Evolutionary conservation across 1,140 invertebrate species (phyloP).

Genomic region (Penaeus chinensis): DNA sequence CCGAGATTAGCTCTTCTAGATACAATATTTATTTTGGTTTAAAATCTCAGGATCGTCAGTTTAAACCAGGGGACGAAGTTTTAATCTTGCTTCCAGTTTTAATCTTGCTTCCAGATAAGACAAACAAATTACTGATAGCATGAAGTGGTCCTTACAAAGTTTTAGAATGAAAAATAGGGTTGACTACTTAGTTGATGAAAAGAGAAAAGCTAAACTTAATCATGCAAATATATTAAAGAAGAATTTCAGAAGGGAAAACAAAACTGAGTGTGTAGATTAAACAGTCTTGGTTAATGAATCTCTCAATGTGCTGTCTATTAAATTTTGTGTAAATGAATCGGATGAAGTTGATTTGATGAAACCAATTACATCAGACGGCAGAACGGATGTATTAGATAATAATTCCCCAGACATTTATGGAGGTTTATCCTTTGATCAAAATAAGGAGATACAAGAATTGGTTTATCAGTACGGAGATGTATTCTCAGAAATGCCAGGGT

Average conservation of each 20-base stretch:
- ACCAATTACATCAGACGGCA: no score
- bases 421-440: no score
- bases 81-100: no score
- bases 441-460: background rate
- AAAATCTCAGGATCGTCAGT: conserved; percentile 14
- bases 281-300: no score
- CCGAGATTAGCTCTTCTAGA: conserved; percentile 24
- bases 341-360: no score
- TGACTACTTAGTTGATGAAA: conserved; percentile 33
- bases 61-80: conserved; percentile 37
- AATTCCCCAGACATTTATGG: no score
- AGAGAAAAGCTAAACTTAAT: conserved; percentile 22
- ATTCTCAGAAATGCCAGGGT: conserved; percentile 19
- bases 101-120: conserved; percentile 21
- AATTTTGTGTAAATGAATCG: no score
- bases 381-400: no score
- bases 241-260: no score
- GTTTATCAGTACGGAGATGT: background rate
- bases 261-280: no score
- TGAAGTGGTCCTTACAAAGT: conserved; percentile 32
- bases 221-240: conserved; percentile 37
- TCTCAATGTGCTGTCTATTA: no score
- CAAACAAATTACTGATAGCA: conserved; percentile 29
- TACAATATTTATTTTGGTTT: conserved; percentile 43
- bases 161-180: conserved; percentile 19